Percentiles rank a stretch among this genome's conserved stretches.
phyloP scores from a whole-genome alignment of 2,113 vertebrate species.

The Chionis minor region DNA sequence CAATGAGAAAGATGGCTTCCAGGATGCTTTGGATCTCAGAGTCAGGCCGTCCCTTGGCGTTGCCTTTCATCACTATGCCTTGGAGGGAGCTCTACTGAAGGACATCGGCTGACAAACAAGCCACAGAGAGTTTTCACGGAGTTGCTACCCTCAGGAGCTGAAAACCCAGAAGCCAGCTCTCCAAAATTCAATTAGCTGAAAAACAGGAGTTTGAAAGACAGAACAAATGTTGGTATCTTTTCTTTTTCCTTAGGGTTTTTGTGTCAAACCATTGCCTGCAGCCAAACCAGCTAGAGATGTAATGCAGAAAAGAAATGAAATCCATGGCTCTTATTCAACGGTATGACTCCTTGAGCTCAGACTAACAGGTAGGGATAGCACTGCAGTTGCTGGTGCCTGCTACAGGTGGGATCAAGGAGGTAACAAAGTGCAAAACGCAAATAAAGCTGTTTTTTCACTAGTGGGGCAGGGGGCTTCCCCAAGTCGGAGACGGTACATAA shows the following conservation, averaged over 20 bases:
- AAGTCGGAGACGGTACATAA: background rate
- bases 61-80: background rate
- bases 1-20: background rate
- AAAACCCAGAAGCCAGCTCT: background rate
- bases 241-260: background rate
- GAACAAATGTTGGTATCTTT: background rate
- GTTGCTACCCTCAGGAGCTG: background rate
- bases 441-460: background rate
- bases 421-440: background rate
- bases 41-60: background rate
- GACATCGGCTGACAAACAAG: background rate
- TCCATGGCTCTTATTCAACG: background rate
- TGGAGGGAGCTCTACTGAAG: background rate
- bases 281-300: background rate
- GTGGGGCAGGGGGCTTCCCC: background rate
- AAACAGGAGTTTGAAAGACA: background rate
- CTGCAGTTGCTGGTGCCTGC: background rate
- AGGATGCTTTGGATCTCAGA: background rate
- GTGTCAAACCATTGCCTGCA: background rate
- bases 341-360: background rate
- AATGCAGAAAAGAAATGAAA: background rate
- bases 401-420: background rate
- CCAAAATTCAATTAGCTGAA: background rate
- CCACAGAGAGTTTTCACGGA: background rate
- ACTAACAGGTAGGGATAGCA: background rate